Evolutionary conservation across 1,140 invertebrate species (phyloP), one percentile per base, ranked within the genome.

Genomic region (Philopotamus ludificatus): DNA sequence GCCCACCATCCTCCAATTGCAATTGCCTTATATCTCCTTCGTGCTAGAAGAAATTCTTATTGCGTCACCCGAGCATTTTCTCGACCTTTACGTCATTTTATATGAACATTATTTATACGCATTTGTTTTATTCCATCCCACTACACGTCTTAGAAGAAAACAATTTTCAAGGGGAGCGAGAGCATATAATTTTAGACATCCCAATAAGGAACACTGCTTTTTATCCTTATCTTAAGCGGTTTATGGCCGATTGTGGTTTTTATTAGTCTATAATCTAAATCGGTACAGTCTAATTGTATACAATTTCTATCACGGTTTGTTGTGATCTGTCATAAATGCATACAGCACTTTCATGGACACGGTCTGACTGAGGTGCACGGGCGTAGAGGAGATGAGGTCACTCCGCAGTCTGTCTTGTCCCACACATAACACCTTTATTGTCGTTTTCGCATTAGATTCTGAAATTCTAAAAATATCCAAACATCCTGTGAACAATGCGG

Each of bases 401-500:
- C 26, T 55, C 16, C 4, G 51, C 20, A 9, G 49, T n/a, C 15
- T 16, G 4, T 9, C 8, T 1, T 28, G 10, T 9, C 51, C 51
- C 25, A 55, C 51, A 25, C 51, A 21, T 9, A 2, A 26, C 51
- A 34, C 51, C 51, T 55, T 55, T 55, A 55, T 26, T 16, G 51
- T 39, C 51, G 23, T 34, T 55, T 55, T 55, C 20, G 10, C 20
- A n/a, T 55, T 34, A 25, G 8, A 34, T 34, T 23, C 16, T 25
- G 39, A 55, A 55, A 26, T 16, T 34, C 51, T 55, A 55, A 55
- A 55, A 55, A 55, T 55, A 55, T 28, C 15, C 51, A 25, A 34
- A 18, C 47, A 21, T 21, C 2, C 10, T 21, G 12, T 2, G 47
- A 49, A 49, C 47, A 18, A 18, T 49, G 20, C 22, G 44, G 4